Evolutionary conservation across 1,140 invertebrate species (phyloP).

Genomic region (Grapholita molesta): DNA sequence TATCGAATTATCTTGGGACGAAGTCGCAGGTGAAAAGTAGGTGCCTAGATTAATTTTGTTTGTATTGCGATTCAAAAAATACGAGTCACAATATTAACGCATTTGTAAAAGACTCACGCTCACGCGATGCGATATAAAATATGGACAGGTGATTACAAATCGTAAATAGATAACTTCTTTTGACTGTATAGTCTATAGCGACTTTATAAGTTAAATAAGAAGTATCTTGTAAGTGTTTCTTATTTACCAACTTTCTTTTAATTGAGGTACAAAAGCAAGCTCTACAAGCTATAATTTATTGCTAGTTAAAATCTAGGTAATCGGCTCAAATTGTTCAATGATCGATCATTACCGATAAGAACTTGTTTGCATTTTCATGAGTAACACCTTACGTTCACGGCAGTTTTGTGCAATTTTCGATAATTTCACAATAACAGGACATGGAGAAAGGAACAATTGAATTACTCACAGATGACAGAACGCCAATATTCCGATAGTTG

Average conservation of each 20-base stretch:
- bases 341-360: conserved; percentile 5
- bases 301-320: not conserved
- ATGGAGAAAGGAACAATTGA: not conserved
- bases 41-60: too few relatives aligned
- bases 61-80: too few relatives aligned
- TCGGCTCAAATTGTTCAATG: not conserved
- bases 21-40: too few relatives aligned
- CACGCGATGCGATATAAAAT: not conserved
- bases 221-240: too few relatives aligned
- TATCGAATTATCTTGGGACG: too few relatives aligned
- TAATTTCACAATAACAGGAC: not conserved
- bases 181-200: too few relatives aligned
- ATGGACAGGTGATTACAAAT: too few relatives aligned
- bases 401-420: not conserved
- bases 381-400: not conserved
- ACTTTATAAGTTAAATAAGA: too few relatives aligned
- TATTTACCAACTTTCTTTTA: not conserved
- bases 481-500: conserved; percentile 48
- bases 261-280: not conserved
- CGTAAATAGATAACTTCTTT: too few relatives aligned
- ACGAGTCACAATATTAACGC: not conserved
- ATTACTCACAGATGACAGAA: conserved; percentile 56
- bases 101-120: not conserved
- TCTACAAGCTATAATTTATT: not conserved
- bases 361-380: not conserved